Base-by-base conservation (phyloP, 2,888 invertebrate genomes). In the Agrypnus murinus region DNA sequence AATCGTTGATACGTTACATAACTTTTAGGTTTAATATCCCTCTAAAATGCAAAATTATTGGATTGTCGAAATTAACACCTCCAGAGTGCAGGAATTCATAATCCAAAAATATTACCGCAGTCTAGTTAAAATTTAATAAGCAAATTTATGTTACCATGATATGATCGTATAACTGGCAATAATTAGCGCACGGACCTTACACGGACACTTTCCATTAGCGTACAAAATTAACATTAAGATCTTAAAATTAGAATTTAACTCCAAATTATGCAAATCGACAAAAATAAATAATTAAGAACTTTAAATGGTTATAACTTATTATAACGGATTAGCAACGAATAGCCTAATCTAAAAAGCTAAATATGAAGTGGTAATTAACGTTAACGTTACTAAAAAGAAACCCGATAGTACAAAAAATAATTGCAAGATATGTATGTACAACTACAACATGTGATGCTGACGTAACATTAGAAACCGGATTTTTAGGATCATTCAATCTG, bases 381-480 rank as follows among this genome's bases (percentile, higher is more conserved):
- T 50, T n/a, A 25, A 31, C 46, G 19, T 12, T 31, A 31, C 12
- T 31, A 32, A 50, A 50, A 50, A 25, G 3, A 25, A 25, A 25
- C 3, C n/a, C 5, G 5, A 25, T 25, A 25, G 12, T 50, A 50
- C 12, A 31, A 50, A 31, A 31, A 50, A 19, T 50, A 50, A 50
- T 50, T 50, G 31, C 32, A 31, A 31, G 50, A 50, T 50, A 50
- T 32, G 50, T 50, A 50, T 31, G 50, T 50, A 50, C 50, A 31
- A 25, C 5, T 25, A 25, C 7, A 50, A 50, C 50, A 50, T 50
- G 32, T 50, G 50, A 9, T 31, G 50, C 12, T 50, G 50, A 32
- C n/a, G n/a, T n/a, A n/a, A n/a, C n/a, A n/a, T n/a, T n/a, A n/a
- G n/a, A n/a, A n/a, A n/a, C n/a, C n/a, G n/a, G n/a, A n/a, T n/a